phyloP scores from a whole-genome alignment of 1,140 invertebrate genomes.

The Latrodectus geometricus region DNA sequence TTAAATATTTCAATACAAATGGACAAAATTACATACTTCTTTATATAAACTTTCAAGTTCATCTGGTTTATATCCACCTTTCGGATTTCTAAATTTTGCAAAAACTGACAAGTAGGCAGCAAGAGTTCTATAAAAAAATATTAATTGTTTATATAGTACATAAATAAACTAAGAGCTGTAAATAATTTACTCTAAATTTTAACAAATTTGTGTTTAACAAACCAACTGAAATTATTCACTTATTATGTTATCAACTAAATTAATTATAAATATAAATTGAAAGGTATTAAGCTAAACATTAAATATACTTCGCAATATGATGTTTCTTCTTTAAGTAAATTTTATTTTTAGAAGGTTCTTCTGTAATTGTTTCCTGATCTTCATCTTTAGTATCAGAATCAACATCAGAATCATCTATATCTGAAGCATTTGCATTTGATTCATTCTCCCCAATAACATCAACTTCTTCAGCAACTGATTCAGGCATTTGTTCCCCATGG shows the following conservation, averaged over 20 bases:
- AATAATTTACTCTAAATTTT: too few relatives aligned
- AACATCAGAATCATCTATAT: slow-evolving; percentile 14
- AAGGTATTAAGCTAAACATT: too few relatives aligned
- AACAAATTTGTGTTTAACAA: too few relatives aligned
- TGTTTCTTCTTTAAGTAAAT: slow-evolving; percentile 36
- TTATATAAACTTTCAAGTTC: slow-evolving; percentile 66
- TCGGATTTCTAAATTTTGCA: slow-evolving; percentile 83
- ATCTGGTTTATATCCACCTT: slow-evolving; percentile 79
- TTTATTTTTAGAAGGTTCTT: slow-evolving; percentile 22
- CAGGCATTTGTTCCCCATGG: slow-evolving; percentile 15
- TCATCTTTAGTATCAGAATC: background rate
- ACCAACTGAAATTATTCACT: too few relatives aligned
- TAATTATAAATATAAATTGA: too few relatives aligned
- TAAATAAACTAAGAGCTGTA: too few relatives aligned
- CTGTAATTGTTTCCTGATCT: background rate
- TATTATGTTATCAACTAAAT: too few relatives aligned
- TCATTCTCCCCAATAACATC: slow-evolving; percentile 39
- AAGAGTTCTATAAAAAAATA: slow-evolving; percentile 71
- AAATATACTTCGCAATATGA: slow-evolving; percentile 36
- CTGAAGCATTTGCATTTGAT: background rate
- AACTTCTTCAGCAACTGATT: slow-evolving; percentile 32
- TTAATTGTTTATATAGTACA: too few relatives aligned
- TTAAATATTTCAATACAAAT: too few relatives aligned
- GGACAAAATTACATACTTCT: slow-evolving; percentile 66
- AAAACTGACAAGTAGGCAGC: slow-evolving; percentile 80